Evolutionary conservation across 2,888 invertebrate genomes (phyloP), one percentile per base, ranked within the genome.

Genomic region (Helleia helle): DNA sequence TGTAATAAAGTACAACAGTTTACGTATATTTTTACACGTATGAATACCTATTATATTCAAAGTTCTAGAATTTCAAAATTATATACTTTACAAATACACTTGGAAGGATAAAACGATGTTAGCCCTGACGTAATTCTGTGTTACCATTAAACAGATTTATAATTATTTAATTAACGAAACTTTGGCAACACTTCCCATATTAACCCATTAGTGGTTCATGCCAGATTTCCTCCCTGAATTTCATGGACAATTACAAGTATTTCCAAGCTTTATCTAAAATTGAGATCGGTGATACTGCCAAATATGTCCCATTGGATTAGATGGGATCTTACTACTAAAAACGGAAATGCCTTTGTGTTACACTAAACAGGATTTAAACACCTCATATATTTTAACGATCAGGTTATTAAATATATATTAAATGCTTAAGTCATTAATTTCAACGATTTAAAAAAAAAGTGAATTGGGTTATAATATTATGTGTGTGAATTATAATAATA

Each of bases 221-320:
- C 43, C 44, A 44, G 48, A 48, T 47, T 47, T 46, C 47, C 43
- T 44, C 43, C 29, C 43, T n/a, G 43, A 50, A 52, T 46, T 51
- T 43, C 44, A 48, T 46, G 48, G 42, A 46, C 48, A 50, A 50
- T 50, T 49, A 50, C 50, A 50, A 47, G 50, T 50, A 48, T 51
- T 50, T 47, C 44, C 47, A 46, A 36, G 38, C 47, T 46, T 45
- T 53, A 53, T 53, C 51, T 51, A 43, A 53, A 53, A 53, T 53
- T 51, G 46, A 49, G 48, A 53, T 53, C 52, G 36, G 44, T 43
- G 44, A 44, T 46, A 49, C 46, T 51, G 51, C 51, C 50, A 48
- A 53, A 50, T 50, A 50, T 44, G 40, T 45, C 46, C 45, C 43
- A 31, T 42, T 34, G 45, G 47, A 50, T 51, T 47, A 50, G 42